Percentiles rank a stretch among this genome's conserved stretches.
Conservation (phyloP, 2,888 invertebrate genomes). For the Eucriotettix oculatus region DNA sequence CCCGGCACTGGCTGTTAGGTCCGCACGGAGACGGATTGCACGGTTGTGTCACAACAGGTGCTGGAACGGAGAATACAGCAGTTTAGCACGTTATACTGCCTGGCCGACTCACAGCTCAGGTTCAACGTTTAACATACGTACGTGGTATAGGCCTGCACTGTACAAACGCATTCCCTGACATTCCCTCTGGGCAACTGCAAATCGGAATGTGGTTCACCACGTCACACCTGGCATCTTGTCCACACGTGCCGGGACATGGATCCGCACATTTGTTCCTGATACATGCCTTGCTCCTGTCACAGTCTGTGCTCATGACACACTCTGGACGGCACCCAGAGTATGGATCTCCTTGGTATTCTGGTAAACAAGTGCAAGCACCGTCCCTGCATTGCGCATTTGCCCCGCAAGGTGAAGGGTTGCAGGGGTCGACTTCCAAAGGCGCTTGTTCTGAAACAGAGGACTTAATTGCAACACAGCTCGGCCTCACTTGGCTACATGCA, state of each 20-base stretch:
- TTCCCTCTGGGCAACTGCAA: slow-evolving; percentile 41
- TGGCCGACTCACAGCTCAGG: not conserved
- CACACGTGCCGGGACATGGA: slow-evolving; percentile 56
- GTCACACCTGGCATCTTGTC: slow-evolving; percentile 49
- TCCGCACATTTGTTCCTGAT: slow-evolving; percentile 48
- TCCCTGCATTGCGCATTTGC: slow-evolving; percentile 23
- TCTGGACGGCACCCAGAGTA: slow-evolving; percentile 52
- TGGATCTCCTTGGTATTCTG: slow-evolving; percentile 59
- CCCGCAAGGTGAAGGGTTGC: slow-evolving; percentile 21
- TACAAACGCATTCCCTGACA: slow-evolving; percentile 51
- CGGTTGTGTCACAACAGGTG: slow-evolving; percentile 6
- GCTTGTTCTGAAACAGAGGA: slow-evolving; percentile 6
- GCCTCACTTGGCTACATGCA: not conserved
- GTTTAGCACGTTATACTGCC: not conserved
- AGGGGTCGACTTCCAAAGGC: slow-evolving; percentile 17
- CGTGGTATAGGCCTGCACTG: slow-evolving; percentile 32
- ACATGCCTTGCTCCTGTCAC: slow-evolving; percentile 45
- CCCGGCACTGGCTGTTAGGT: slow-evolving; percentile 36
- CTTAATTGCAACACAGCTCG: not conserved
- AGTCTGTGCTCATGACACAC: slow-evolving; percentile 50
- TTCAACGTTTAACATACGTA: not conserved
- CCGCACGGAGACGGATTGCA: slow-evolving; percentile 27
- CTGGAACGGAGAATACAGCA: not conserved
- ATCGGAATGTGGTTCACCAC: slow-evolving; percentile 55
- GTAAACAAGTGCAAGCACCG: slow-evolving; percentile 50